Conservation (phyloP, 2,888 invertebrate genomes). For the Cremastobaeus sp. region DNA sequence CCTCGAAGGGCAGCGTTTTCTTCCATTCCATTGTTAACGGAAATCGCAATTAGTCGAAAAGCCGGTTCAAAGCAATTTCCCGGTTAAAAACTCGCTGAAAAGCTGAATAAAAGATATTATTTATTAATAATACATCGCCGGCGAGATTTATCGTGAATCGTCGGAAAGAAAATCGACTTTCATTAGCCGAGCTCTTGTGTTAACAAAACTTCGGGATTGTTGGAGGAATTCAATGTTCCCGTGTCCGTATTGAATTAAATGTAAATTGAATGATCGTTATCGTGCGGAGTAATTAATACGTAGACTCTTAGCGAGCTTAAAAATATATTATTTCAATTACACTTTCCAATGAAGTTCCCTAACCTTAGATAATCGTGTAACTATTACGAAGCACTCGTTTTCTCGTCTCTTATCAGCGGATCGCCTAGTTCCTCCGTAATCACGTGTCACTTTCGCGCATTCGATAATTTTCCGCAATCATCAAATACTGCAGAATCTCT, state of each 20-base stretch:
- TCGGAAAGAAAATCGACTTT: slow-evolving; percentile 24
- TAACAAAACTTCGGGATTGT: slow-evolving; percentile 1
- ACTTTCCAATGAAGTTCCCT: neutral
- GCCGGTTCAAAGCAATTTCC: neutral
- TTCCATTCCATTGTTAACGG: neutral
- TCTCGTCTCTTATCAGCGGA: too few species aligned
- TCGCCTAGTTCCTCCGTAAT: too few species aligned
- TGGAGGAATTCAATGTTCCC: slow-evolving; percentile 10
- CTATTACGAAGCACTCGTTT: too few species aligned
- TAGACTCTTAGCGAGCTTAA: neutral
- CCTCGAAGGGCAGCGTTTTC: neutral
- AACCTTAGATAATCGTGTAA: too few species aligned
- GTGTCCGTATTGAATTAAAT: slow-evolving; percentile 31
- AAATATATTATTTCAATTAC: slow-evolving; percentile 16
- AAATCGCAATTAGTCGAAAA: neutral
- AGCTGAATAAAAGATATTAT: neutral
- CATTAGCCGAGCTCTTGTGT: neutral
- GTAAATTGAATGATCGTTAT: slow-evolving; percentile 28
- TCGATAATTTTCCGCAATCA: too few species aligned
- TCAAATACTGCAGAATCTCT: too few species aligned
- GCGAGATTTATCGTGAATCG: slow-evolving; percentile 21
- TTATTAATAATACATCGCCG: slow-evolving; percentile 8
- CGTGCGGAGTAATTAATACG: slow-evolving; percentile 21
- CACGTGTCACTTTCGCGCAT: too few species aligned
- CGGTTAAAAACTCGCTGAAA: neutral